These are phyloP conservation scores for Cebidichthys violaceus DNA, from an alignment of 2,113 vertebrate species.

Conservation along the genomic window DNA sequence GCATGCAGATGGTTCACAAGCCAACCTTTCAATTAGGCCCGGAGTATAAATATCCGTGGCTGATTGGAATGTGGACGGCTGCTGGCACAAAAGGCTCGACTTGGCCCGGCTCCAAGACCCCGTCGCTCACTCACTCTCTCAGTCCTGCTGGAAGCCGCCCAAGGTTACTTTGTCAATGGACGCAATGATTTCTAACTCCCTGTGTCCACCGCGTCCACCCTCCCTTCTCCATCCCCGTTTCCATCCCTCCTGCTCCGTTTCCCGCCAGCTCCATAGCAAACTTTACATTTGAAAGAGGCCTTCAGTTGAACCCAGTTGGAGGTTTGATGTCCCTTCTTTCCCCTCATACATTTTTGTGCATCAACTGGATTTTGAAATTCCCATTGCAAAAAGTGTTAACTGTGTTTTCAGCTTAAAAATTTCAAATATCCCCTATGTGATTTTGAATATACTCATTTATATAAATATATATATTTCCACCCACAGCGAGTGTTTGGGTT, in stretches of 20 bases:
- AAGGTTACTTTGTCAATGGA: conserved; percentile 82
- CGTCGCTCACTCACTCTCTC: conserved; percentile 72
- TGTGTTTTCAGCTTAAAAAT: conserved; percentile 42
- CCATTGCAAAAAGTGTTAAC: conserved; percentile 48
- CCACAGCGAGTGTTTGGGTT: conserved; percentile 64
- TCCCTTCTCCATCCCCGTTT: conserved; percentile 42
- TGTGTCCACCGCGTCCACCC: conserved; percentile 60
- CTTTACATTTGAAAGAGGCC: conserved; percentile 67
- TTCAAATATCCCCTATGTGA: conserved; percentile 51
- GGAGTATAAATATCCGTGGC: conserved; percentile 81
- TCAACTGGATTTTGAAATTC: conserved; percentile 60
- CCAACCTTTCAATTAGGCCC: conserved; percentile 83
- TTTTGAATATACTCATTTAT: conserved; percentile 41
- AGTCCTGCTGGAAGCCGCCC: conserved; percentile 77
- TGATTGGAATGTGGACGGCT: conserved; percentile 82
- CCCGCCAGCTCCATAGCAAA: conserved; percentile 41
- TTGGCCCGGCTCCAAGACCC: conserved; percentile 80
- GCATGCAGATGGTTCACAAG: conserved; percentile 79
- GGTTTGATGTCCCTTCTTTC: conserved; percentile 48
- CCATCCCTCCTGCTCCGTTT: conserved; percentile 40
- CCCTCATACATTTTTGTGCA: conserved; percentile 41
- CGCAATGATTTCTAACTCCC: conserved; percentile 74
- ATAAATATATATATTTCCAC: conserved; percentile 40
- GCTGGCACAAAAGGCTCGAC: conserved; percentile 77
- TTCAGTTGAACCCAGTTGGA: conserved; percentile 53